Percentiles rank a stretch among this genome's conserved stretches.
Conservation (phyloP, 2,113 vertebrate genomes). For the Cochlearius cochlearius region DNA sequence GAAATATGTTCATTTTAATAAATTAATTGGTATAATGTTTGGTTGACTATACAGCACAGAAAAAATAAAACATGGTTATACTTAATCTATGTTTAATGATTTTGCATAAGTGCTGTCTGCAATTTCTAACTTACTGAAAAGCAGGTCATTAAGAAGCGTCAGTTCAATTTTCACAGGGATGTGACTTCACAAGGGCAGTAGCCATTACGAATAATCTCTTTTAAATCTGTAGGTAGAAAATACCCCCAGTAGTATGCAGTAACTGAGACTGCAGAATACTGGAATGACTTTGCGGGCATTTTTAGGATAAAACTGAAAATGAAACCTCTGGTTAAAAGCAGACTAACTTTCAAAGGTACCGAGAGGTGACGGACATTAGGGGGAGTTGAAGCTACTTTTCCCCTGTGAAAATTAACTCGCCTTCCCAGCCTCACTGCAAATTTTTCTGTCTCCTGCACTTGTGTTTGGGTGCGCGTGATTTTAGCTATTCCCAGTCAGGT, state of each 20-base stretch:
- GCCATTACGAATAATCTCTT: slow-evolving; percentile 40
- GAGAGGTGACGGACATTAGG: not conserved
- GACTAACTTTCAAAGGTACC: not conserved
- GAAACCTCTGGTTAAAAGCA: not conserved
- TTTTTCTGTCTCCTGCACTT: not conserved
- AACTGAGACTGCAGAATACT: not conserved
- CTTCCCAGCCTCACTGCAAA: not conserved
- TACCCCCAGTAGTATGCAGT: not conserved
- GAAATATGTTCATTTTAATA: slow-evolving; percentile 52
- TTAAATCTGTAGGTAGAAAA: slow-evolving; percentile 54
- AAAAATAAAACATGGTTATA: slow-evolving; percentile 74
- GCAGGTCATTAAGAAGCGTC: slow-evolving; percentile 65
- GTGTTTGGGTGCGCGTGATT: not conserved
- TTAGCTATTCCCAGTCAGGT: not conserved
- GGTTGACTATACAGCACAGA: slow-evolving; percentile 23
- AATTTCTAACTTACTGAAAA: slow-evolving; percentile 58
- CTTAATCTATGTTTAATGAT: slow-evolving; percentile 73
- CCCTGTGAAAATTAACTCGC: not conserved
- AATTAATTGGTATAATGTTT: slow-evolving; percentile 58
- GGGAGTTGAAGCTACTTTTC: not conserved
- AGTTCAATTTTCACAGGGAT: slow-evolving; percentile 57
- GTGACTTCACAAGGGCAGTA: slow-evolving; percentile 55
- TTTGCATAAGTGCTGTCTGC: slow-evolving; percentile 62
- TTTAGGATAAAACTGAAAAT: slow-evolving; percentile 1
- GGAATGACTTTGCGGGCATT: not conserved